Base-by-base conservation (phyloP, 2,888 invertebrate genomes). In the Ptychoptera albimana region DNA sequence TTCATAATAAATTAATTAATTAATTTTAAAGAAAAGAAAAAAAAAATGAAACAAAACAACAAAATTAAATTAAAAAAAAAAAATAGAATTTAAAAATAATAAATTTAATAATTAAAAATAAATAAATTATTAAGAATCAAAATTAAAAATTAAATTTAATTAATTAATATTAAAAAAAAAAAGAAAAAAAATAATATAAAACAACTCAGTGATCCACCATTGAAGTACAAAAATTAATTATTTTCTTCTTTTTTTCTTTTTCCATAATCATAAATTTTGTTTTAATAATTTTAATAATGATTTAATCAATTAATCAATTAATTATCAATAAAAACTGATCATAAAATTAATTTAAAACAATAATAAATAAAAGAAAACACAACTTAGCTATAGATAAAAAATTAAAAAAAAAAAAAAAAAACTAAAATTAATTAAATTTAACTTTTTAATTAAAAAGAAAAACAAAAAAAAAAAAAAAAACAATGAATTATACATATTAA, bases 201-300 rank as follows among this genome's bases (percentile, higher is more conserved):
- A 45, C 43, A 47, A 60, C 61, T 64, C 64, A 64, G 64, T 65
- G 65, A 65, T 63, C 60, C 63, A 64, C 65, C 65, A 61, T 62
- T 60, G 57, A 61, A 65, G 65, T 64, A 65, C 64, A 65, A 65
- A 65, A 49, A 51, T 45, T 45, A 41, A 46, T 48, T 49, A 46
- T 50, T 50, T 5, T 5, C 7, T 23, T 23, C 23, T 5, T 23
- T 23, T 23, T 23, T 7, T 5, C 23, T 23, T 23, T 23, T 7
- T 5, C 23, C 7, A 5, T 23, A 3, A 7, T 23, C 7, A 23
- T 5, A 23, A 23, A 23, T 23, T 23, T 23, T 23, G 3, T 23
- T 23, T 23, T 23, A 5, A 3, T 23, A 23, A 30, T 12, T 16
- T 12, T 36, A 14, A n/a, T n/a, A n/a, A n/a, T n/a, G n/a, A n/a